Base-by-base conservation (phyloP, 1,140 invertebrate species). In the Saxidomus purpurata region DNA sequence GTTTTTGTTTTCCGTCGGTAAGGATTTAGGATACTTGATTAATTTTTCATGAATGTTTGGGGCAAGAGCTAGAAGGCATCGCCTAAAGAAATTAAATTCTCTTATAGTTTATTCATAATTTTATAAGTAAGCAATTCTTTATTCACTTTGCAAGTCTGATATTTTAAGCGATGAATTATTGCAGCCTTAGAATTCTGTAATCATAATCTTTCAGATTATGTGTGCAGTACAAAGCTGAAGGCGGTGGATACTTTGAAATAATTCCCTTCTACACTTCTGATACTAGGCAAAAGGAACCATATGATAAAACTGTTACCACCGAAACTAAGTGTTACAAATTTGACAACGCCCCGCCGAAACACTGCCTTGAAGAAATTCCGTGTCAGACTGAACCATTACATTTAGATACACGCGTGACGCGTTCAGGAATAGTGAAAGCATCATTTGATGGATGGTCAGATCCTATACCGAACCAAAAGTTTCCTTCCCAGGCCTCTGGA, bases 361-460 rank as follows among this genome's bases (percentile, higher is more conserved):
- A 84, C 43, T 84, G 81, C 31, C 4, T 6, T 28, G 61, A 84
- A 15, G 22, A 11, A 43, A 19, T n/a, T 11, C 6, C 28, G 8
- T 84, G 81, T 28, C 38, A 38, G 6, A 43, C 22, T 13, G 69
- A 86, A 55, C 84, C 84, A 11, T 38, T 86, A 3, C 22, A n/a
- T 34, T 19, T 86, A 13, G 0, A 22, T 2, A 15, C 34, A 11
- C 15, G 25, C 9, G 52, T 86, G 0, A 86, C 84, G 25, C 28
- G 69, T 13, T 36, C 31, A n/a, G 0, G 15, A 0, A n/a, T 61
- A 0, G 15, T 25, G 22, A 25, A 17, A 40, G 52, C 77, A 28
- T 0, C 31, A 8, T 86, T 77, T 17, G 22, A 38, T 3, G 84
- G 84, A 59, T 86, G 84, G 71, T 31, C 59, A 19, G 84, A 86